Base-by-base conservation (phyloP, 1,140 invertebrate genomes). In the Hyles vespertilio region DNA sequence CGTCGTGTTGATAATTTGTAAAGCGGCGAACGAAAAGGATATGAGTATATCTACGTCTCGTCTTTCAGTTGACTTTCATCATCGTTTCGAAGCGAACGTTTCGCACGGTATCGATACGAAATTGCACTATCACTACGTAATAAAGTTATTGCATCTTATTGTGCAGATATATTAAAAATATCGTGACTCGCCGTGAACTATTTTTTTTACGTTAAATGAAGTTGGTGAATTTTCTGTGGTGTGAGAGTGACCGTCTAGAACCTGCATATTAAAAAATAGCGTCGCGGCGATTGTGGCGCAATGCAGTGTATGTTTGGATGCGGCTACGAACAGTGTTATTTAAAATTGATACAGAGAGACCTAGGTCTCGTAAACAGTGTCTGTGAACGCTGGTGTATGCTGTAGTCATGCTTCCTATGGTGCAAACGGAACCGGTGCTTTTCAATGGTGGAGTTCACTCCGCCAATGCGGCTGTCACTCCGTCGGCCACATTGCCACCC, bases 41-140 rank as follows among this genome's bases (percentile, higher is more conserved):
- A 76, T 82, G 79, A 80, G 77, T 84, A 88, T 88, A 84, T 81
- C 74, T 84, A 83, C 75, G 79, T 86, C 83, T 87, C 85, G 83
- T 83, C 83, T 86, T 84, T 84, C 85, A 88, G 85, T 88, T 86
- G 85, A 88, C 85, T 88, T 88, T 88, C 81, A 84, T 86, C 85
- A 78, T 79, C 81, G 83, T 86, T 85, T 86, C 80, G 83, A 79
- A 79, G 85, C 72, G 81, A 88, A 86, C 85, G 85, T 84, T 86
- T 86, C 77, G 83, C 80, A 81, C 79, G 78, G 77, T 80, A 75
- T 85, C 70, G 75, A 84, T 79, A 85, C 74, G 71, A 82, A 84
- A 86, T 83, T 84, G 78, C 78, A 84, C 70, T 82, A 79, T 84
- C 79, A 79, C 78, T 83, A 82, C 83, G 83, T 88, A 85, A 84